phyloP scores from a whole-genome alignment of 2,888 invertebrate genomes.

The Alloscopus bannaensis region DNA sequence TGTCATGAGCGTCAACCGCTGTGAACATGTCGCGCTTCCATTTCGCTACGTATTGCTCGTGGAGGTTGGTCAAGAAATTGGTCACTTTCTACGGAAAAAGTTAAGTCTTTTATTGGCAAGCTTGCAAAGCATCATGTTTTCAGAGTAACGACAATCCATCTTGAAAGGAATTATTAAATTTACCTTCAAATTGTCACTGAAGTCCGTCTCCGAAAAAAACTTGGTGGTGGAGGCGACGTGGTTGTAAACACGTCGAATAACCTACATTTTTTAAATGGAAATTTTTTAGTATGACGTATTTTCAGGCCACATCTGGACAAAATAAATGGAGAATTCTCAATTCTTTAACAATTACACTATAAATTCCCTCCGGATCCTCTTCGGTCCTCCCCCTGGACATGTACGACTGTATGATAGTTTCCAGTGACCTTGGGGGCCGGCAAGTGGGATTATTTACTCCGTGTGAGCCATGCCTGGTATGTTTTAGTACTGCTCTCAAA shows the following conservation, averaged over 20 bases:
- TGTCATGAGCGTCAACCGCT: neutral
- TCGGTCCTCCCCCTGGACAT: neutral
- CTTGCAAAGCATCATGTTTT: too few relatives aligned
- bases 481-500: too few relatives aligned
- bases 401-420: neutral
- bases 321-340: neutral
- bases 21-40: constrained; percentile 24
- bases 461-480: too few relatives aligned
- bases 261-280: too few relatives aligned
- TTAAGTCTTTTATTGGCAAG: neutral
- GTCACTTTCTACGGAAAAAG: neutral
- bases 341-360: neutral
- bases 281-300: too few relatives aligned
- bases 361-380: neutral
- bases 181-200: constrained; percentile 16
- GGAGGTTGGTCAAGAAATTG: neutral
- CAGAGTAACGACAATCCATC: too few relatives aligned
- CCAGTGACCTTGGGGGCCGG: neutral
- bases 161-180: too few relatives aligned
- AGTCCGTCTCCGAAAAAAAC: constrained; percentile 3
- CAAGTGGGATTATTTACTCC: too few relatives aligned
- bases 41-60: neutral
- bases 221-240: constrained; percentile 11
- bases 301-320: constrained; percentile 2
- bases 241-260: too few relatives aligned